phyloP scores from a whole-genome alignment of 1,140 invertebrate genomes.

The Nixonia krombeini region DNA sequence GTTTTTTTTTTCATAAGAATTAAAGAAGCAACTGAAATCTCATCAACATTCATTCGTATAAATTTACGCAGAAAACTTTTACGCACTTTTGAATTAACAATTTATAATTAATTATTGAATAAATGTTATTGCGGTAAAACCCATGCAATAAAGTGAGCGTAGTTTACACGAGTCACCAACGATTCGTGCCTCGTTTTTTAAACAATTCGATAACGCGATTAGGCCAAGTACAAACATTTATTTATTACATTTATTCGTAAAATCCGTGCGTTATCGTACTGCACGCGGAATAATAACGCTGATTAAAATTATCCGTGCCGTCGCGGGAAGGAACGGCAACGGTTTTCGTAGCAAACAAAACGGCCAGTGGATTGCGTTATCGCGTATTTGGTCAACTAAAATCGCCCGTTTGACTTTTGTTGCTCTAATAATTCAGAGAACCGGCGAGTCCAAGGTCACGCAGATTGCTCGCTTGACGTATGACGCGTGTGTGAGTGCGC shows the following conservation, averaged over 20 bases:
- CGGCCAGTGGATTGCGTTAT: not conserved
- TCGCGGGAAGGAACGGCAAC: not conserved
- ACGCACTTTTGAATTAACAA: no score
- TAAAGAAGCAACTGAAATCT: no score
- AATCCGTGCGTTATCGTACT: constrained; percentile 1
- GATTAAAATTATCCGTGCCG: constrained; percentile 7
- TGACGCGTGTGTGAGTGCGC: constrained; percentile 17
- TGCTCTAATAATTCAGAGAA: constrained; percentile 40
- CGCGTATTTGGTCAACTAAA: constrained; percentile 26
- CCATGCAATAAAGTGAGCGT: no score
- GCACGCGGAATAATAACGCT: not conserved
- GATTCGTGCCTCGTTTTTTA: no score
- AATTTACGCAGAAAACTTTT: no score
- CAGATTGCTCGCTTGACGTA: constrained; percentile 21
- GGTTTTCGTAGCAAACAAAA: constrained; percentile 25
- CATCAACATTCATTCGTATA: no score
- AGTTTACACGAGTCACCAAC: no score
- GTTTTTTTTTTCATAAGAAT: no score
- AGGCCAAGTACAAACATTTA: no score
- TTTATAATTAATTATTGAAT: no score
- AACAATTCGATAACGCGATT: no score
- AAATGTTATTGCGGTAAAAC: no score
- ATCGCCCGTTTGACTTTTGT: constrained; percentile 39
- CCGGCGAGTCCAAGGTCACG: constrained; percentile 25
- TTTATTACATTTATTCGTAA: not conserved